A percentile compares a stretch with the other conserved stretches of the same genome.
phyloP scores from a whole-genome alignment of 1,140 invertebrate species.

The Drepana arcuata region DNA sequence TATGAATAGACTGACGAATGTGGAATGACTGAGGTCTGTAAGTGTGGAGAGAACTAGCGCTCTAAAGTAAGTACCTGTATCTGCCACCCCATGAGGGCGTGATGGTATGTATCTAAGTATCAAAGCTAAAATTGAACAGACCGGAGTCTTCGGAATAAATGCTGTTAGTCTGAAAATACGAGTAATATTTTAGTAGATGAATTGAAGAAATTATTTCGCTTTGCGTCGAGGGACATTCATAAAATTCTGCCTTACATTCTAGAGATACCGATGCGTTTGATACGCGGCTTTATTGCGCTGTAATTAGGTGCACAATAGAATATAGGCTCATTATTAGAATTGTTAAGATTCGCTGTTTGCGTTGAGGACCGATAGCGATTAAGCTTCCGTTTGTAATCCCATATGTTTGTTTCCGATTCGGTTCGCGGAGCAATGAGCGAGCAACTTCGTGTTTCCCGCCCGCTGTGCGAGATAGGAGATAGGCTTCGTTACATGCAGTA shows the following conservation, averaged over 20 bases:
- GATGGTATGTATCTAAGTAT: too few relatives aligned
- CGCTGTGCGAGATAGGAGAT: not conserved
- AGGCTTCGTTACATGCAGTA: too few relatives aligned
- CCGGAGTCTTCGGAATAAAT: too few relatives aligned
- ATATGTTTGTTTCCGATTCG: conserved; percentile 15
- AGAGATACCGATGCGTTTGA: conserved; percentile 8
- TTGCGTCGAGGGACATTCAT: conserved; percentile 21
- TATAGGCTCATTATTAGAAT: too few relatives aligned
- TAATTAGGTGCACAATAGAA: too few relatives aligned
- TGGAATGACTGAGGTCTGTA: too few relatives aligned
- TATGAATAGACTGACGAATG: too few relatives aligned
- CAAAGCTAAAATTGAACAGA: too few relatives aligned
- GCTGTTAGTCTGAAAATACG: conserved; percentile 34
- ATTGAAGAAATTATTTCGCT: conserved; percentile 40
- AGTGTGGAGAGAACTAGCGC: too few relatives aligned
- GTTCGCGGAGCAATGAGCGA: conserved; percentile 2
- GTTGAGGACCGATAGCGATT: conserved; percentile 14
- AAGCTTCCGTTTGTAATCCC: conserved; percentile 7
- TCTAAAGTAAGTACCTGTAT: too few relatives aligned
- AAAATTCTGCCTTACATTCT: too few relatives aligned
- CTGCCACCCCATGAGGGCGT: too few relatives aligned
- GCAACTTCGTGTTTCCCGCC: not conserved
- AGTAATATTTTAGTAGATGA: conserved; percentile 44
- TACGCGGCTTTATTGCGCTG: conserved; percentile 10
- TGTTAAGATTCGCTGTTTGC: conserved; percentile 10